Percentiles rank a stretch among this genome's conserved stretches.
phyloP scores from a whole-genome alignment of 2,888 invertebrate genomes.

The Onchidella celtica region DNA sequence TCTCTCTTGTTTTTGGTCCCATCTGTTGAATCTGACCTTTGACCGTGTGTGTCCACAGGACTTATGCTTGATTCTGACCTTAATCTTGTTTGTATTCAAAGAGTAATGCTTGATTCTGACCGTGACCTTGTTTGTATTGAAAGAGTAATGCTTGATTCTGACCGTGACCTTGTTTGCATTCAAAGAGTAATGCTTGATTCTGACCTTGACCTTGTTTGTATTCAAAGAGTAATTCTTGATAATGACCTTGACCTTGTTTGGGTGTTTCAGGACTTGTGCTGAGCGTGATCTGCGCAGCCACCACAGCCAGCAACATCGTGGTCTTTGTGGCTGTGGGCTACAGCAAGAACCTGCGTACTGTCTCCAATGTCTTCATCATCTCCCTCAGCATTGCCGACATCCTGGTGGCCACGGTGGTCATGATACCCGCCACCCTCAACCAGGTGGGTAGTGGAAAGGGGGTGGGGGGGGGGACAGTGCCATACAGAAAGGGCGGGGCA shows the following conservation, averaged over 20 bases:
- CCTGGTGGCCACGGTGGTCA: constrained; percentile 70
- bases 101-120: too few species aligned
- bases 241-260: too few species aligned
- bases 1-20: too few species aligned
- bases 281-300: constrained; percentile 44
- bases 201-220: too few species aligned
- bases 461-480: too few species aligned
- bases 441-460: constrained; percentile 66
- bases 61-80: too few species aligned
- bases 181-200: too few species aligned
- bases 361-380: constrained; percentile 72
- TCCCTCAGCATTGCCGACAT: constrained; percentile 70
- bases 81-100: too few species aligned
- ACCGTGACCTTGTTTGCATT: background rate
- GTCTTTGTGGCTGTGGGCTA: constrained; percentile 66
- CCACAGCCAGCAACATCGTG: constrained; percentile 64
- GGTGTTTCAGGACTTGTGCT: constrained; percentile 11
- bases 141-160: background rate
- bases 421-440: constrained; percentile 69
- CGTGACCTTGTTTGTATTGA: background rate
- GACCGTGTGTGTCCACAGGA: too few species aligned
- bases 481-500: too few species aligned
- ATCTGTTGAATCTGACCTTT: too few species aligned
- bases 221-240: too few species aligned
- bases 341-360: constrained; percentile 63